Conservation (phyloP, 2,113 vertebrate genomes). For the Elaphurus davidianus region DNA sequence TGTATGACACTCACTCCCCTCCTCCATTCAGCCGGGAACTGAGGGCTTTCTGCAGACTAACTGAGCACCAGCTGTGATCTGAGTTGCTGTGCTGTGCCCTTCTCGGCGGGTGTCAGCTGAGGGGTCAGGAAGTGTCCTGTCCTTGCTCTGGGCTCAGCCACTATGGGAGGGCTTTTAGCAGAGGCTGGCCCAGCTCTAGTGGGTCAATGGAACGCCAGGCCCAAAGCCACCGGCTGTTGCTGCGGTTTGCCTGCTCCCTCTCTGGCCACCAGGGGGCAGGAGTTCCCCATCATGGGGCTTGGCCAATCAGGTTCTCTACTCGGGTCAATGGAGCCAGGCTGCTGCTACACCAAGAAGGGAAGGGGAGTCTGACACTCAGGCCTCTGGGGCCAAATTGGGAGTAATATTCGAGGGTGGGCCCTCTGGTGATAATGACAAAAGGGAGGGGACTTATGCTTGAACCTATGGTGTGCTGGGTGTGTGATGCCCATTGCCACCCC, state of each 20-base stretch:
- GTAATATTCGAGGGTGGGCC: background rate
- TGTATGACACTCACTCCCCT: background rate
- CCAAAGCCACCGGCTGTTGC: background rate
- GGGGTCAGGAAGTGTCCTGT: background rate
- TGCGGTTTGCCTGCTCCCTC: background rate
- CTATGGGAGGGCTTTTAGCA: background rate
- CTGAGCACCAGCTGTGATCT: background rate
- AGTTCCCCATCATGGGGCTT: background rate
- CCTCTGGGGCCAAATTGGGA: background rate
- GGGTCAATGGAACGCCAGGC: background rate
- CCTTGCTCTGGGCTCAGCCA: background rate
- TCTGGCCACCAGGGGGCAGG: slow-evolving; percentile 41
- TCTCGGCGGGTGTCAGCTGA: background rate
- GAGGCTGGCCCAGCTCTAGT: background rate
- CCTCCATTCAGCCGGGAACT: background rate
- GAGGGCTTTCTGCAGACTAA: background rate
- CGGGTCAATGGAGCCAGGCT: accelerated
- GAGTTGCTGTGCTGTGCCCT: background rate
- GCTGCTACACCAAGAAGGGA: background rate
- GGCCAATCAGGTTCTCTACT: background rate
- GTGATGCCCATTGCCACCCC: background rate
- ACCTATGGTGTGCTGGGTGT: background rate
- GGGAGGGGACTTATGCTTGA: background rate
- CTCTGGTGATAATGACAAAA: background rate
- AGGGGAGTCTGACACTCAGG: background rate